Evolutionary conservation across 2,888 invertebrate genomes (phyloP).

Genomic region (Phytoseiulus persimilis): DNA sequence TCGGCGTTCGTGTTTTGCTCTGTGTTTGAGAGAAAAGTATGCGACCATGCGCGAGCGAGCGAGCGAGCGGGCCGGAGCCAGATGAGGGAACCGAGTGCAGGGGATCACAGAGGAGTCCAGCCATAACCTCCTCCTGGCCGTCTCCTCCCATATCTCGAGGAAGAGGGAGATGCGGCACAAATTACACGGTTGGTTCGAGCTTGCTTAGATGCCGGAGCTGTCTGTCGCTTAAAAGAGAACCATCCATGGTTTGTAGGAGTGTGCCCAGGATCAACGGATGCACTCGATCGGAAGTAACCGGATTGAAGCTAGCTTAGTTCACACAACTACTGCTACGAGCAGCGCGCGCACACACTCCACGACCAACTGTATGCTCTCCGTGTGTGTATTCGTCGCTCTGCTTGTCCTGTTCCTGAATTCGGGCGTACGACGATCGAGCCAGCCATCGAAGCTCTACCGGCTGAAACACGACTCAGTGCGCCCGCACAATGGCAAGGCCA

Average conservation of each 20-base stretch:
- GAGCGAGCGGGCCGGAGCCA: neutral
- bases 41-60: neutral
- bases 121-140: neutral
- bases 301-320: neutral
- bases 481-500: neutral
- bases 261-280: neutral
- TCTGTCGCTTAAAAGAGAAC: neutral
- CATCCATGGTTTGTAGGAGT: conserved; percentile 5
- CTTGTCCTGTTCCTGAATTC: neutral
- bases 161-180: neutral
- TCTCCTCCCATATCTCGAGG: neutral
- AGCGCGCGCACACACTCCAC: neutral
- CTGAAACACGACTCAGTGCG: neutral
- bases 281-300: neutral
- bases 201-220: neutral
- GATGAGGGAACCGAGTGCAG: no score
- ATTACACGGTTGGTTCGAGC: neutral
- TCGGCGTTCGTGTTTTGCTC: no score
- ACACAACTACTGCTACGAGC: neutral
- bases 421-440: neutral
- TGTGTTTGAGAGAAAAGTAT: neutral
- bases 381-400: neutral
- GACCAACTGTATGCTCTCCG: neutral
- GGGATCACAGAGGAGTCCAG: neutral
- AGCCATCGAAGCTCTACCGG: neutral